phyloP scores from a whole-genome alignment of 1,140 invertebrate species.

The Scaptodrosophila lebanonensis region DNA sequence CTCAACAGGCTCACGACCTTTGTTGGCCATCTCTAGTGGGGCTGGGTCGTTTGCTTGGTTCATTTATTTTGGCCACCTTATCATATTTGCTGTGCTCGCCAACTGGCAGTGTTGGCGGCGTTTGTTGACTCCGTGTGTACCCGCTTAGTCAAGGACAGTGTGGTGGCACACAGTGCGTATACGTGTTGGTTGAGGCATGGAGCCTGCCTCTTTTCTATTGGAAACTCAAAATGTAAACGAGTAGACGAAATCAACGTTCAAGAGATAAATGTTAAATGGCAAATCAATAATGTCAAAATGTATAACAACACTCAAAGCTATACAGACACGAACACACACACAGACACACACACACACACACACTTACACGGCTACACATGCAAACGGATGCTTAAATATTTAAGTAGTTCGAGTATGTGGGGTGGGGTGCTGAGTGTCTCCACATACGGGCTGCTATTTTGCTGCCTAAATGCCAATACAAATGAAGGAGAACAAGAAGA shows the following conservation, averaged over 20 bases:
- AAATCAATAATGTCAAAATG: slow-evolving; percentile 45
- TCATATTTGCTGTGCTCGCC: neutral
- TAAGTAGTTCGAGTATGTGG: slow-evolving; percentile 26
- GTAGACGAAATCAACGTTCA: slow-evolving; percentile 30
- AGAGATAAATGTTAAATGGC: slow-evolving; percentile 35
- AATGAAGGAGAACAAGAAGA: slow-evolving; percentile 28
- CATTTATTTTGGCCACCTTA: neutral
- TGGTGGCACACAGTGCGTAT: slow-evolving; percentile 2
- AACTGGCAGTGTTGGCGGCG: neutral
- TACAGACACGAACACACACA: neutral
- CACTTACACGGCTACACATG: neutral
- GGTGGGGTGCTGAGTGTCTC: neutral
- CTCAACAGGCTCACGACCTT: too few species aligned
- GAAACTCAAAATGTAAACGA: too few species aligned
- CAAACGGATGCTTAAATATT: slow-evolving; percentile 40
- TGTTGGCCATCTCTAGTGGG: too few species aligned
- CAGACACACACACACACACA: neutral
- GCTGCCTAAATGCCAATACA: slow-evolving; percentile 35
- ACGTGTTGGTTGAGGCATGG: slow-evolving; percentile 19
- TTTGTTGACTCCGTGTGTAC: neutral
- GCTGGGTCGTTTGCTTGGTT: too few species aligned
- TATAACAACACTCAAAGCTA: slow-evolving; percentile 6
- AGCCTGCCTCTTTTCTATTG: too few species aligned
- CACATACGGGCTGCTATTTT: slow-evolving; percentile 6
- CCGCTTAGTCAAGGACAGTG: slow-evolving; percentile 26